A percentile compares a stretch with the other conserved stretches of the same genome.
Conservation (phyloP, 2,113 vertebrate genomes). For the Carassius auratus region DNA sequence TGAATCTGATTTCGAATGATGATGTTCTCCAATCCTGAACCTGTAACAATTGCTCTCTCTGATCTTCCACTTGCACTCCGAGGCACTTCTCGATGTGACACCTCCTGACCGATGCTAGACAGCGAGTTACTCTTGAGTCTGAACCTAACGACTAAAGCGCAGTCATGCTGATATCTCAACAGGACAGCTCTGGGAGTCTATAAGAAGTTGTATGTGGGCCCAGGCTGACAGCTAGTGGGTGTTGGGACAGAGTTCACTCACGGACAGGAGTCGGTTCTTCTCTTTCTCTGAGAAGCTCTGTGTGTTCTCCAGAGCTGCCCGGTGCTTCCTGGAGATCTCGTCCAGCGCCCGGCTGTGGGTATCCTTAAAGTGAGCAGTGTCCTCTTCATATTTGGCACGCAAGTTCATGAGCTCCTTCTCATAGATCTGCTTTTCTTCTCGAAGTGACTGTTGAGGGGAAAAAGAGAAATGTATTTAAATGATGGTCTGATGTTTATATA, state of each 20-base stretch:
- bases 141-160: not conserved
- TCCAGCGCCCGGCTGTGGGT: conserved; percentile 87
- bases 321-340: conserved; percentile 90
- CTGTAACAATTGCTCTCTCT: not conserved
- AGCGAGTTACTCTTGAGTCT: not conserved
- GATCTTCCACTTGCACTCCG: not conserved
- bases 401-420: conserved; percentile 87
- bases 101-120: not conserved
- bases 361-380: conserved; percentile 86
- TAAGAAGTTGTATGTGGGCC: not conserved
- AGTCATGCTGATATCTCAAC: not conserved
- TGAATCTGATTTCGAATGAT: not conserved
- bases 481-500: not conserved
- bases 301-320: conserved; percentile 83
- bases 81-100: not conserved
- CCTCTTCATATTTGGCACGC: conserved; percentile 85
- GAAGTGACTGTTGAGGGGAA: conserved; percentile 79
- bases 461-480: not conserved
- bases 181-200: conserved; percentile 1
- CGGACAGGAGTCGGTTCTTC: conserved; percentile 87
- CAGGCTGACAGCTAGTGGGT: conserved; percentile 10
- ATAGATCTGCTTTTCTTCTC: conserved; percentile 87
- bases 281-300: conserved; percentile 84
- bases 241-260: conserved; percentile 68
- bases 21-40: not conserved